Conservation (phyloP, 2,888 invertebrate genomes). For the Trypoxylon attenuatum region DNA sequence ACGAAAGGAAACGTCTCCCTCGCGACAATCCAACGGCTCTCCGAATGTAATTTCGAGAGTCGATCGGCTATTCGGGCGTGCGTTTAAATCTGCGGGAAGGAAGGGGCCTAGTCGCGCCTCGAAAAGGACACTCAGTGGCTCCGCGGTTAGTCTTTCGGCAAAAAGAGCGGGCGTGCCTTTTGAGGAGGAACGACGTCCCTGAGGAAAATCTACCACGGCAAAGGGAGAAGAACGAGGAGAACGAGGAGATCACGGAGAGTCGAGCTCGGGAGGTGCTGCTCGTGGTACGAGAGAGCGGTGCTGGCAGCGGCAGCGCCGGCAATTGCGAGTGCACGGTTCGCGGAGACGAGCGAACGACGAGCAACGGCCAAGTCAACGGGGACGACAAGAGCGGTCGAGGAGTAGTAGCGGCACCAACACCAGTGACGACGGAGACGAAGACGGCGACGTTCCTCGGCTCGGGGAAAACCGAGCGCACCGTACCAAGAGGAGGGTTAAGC, state of each 20-base stretch:
- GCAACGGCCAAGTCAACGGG: background rate
- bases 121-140: slow-evolving; percentile 2
- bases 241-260: slow-evolving; percentile 2
- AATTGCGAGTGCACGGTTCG: background rate
- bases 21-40: slow-evolving; percentile 27
- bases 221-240: slow-evolving; percentile 1
- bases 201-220: slow-evolving; percentile 10
- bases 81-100: background rate
- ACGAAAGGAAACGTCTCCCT: slow-evolving; percentile 59
- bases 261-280: background rate
- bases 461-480: background rate
- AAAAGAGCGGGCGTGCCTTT: slow-evolving; percentile 55
- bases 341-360: background rate
- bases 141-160: background rate
- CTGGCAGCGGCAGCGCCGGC: background rate
- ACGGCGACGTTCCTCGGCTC: background rate
- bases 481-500: background rate
- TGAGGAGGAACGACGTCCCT: slow-evolving; percentile 30
- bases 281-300: too few relatives aligned
- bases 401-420: background rate
- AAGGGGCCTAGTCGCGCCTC: slow-evolving; percentile 2
- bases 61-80: slow-evolving; percentile 9
- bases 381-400: background rate
- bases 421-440: background rate
- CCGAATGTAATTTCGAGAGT: slow-evolving; percentile 24